Conservation (phyloP, 2,113 vertebrate genomes). For the Alces alces region DNA sequence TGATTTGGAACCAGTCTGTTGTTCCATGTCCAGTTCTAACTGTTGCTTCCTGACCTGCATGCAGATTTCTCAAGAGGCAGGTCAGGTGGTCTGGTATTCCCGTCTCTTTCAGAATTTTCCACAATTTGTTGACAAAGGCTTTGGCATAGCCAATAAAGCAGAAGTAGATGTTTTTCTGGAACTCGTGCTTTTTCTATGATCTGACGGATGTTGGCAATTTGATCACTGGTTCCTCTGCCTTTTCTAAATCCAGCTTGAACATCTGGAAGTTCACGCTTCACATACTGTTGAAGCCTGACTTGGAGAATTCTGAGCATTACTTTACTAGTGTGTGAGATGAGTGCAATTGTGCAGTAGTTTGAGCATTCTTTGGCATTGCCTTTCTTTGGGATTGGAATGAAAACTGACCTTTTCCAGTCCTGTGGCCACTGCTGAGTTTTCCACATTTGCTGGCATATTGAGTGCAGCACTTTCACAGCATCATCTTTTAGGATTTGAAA, state of each 20-base stretch:
- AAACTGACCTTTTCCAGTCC: not conserved
- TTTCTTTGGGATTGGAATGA: not conserved
- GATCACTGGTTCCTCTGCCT: not conserved
- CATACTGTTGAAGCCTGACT: rapidly evolving
- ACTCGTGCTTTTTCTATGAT: not conserved
- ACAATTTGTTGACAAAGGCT: not conserved
- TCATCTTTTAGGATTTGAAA: not conserved
- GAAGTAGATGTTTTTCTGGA: not conserved
- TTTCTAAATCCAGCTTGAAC: not conserved
- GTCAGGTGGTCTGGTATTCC: not conserved
- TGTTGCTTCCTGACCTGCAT: not conserved
- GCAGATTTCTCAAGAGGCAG: not conserved
- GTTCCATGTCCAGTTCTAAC: not conserved
- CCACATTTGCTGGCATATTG: not conserved
- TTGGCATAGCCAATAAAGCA: not conserved
- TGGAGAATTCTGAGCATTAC: not conserved
- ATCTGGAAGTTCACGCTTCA: not conserved
- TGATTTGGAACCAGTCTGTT: not conserved
- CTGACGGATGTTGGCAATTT: not conserved
- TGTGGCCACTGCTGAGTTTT: not conserved
- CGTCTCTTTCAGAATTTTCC: not conserved
- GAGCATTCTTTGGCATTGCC: not conserved
- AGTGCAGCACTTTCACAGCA: not conserved
- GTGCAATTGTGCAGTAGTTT: rapidly evolving
- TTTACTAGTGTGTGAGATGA: not conserved